A percentile compares a stretch with the other conserved stretches of the same genome.
Evolutionary conservation across 2,888 invertebrate species (phyloP).

Genomic region (Resseliella maxima): DNA sequence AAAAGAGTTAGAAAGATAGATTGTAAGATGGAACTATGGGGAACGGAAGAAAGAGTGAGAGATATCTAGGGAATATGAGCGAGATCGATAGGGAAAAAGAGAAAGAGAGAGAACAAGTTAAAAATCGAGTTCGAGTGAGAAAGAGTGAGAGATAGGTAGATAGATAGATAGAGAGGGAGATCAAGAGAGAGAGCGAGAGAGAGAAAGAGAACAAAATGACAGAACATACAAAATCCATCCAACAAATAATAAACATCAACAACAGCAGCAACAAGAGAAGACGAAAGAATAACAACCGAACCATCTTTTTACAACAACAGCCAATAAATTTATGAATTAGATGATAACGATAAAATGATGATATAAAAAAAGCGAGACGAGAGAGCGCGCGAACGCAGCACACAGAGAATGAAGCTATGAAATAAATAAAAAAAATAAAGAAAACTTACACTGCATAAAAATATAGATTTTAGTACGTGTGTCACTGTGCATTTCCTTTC

Average conservation of each 20-base stretch:
- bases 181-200: too few relatives aligned
- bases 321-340: slow-evolving; percentile 53
- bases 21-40: too few relatives aligned
- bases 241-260: too few relatives aligned
- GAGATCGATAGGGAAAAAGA: too few relatives aligned
- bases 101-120: too few relatives aligned
- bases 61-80: too few relatives aligned
- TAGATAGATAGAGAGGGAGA: not conserved
- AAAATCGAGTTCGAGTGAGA: not conserved
- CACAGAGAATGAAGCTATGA: not conserved
- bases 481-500: slow-evolving; percentile 37
- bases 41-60: too few relatives aligned
- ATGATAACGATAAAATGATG: slow-evolving; percentile 51
- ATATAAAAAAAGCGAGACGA: too few relatives aligned
- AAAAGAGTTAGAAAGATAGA: not conserved
- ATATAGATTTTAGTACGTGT: slow-evolving; percentile 22
- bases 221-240: too few relatives aligned
- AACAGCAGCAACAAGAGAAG: not conserved
- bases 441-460: not conserved
- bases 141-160: not conserved
- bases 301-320: slow-evolving; percentile 33
- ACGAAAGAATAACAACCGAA: not conserved
- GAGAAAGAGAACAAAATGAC: too few relatives aligned
- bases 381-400: not conserved
- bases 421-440: not conserved